phyloP scores from a whole-genome alignment of 2,888 invertebrate genomes.

The Pristionchus fissidentatus region DNA sequence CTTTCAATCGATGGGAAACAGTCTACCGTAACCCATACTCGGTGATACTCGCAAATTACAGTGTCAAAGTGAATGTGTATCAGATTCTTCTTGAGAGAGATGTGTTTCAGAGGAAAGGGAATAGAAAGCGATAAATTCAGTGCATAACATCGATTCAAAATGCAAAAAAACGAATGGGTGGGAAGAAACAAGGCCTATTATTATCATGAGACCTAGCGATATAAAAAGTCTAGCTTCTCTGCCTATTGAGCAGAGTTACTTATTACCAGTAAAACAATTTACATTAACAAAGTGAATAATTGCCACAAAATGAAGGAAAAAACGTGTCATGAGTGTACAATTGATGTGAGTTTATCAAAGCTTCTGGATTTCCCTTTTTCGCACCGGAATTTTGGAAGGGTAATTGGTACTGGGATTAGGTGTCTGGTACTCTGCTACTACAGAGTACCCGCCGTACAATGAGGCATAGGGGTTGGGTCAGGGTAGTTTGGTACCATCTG shows the following conservation, averaged over 20 bases:
- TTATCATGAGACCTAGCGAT: no score
- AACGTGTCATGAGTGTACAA: no score
- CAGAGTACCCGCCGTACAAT: conserved; percentile 4
- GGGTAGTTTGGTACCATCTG: background rate
- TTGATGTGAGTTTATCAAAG: conserved; percentile 34
- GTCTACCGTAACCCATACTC: no score
- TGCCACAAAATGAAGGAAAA: no score
- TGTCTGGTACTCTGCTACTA: background rate
- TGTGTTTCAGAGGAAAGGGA: conserved; percentile 8
- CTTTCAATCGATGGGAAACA: no score
- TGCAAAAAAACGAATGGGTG: background rate
- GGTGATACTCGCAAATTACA: conserved; percentile 34
- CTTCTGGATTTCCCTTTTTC: background rate
- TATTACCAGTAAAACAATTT: background rate
- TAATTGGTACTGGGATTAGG: no score
- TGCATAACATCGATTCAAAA: conserved; percentile 4
- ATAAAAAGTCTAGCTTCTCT: conserved; percentile 25
- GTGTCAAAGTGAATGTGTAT: conserved; percentile 35
- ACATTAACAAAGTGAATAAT: no score
- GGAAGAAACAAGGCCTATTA: no score
- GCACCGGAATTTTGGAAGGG: background rate
- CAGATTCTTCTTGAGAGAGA: conserved; percentile 32
- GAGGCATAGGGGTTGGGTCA: background rate
- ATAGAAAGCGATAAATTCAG: no score
- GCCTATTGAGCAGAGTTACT: background rate